Evolutionary conservation across 2,797 vertebrate genomes (phyloP).

Genomic region (Sebastes trivittatus): DNA sequence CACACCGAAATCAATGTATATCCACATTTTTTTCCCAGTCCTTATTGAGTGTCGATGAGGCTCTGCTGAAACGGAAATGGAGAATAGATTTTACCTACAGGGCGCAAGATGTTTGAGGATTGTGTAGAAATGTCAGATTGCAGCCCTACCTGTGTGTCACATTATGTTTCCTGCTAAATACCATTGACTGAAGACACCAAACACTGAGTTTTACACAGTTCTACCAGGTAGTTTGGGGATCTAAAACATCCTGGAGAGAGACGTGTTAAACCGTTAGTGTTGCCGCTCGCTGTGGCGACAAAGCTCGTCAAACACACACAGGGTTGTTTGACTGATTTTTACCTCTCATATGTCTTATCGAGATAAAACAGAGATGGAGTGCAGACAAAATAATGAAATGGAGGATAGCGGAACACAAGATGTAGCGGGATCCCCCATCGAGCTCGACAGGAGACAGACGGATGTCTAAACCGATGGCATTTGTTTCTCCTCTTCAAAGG

Average conservation of each 20-base stretch:
- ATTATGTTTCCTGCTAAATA: slow-evolving; percentile 10
- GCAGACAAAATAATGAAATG: slow-evolving; percentile 56
- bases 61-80: slow-evolving; percentile 48
- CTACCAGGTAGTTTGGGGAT: slow-evolving; percentile 9
- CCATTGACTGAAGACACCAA: slow-evolving; percentile 5
- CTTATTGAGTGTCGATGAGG: slow-evolving; percentile 40
- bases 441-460: slow-evolving; percentile 63
- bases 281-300: slow-evolving; percentile 30
- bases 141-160: background rate
- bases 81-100: slow-evolving; percentile 59
- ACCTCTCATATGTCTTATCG: slow-evolving; percentile 47
- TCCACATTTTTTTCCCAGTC: slow-evolving; percentile 26
- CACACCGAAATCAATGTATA: slow-evolving; percentile 41
- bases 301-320: slow-evolving; percentile 48
- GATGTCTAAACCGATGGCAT: slow-evolving; percentile 55
- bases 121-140: slow-evolving; percentile 29
- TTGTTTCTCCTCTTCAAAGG: slow-evolving; percentile 63
- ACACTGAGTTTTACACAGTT: slow-evolving; percentile 9
- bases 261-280: slow-evolving; percentile 18
- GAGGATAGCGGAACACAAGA: slow-evolving; percentile 37
- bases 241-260: slow-evolving; percentile 1
- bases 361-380: slow-evolving; percentile 61
- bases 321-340: slow-evolving; percentile 50
- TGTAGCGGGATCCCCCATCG: slow-evolving; percentile 48
- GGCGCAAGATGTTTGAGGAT: slow-evolving; percentile 16